These are phyloP conservation scores for Teleogryllus occipitalis DNA, from an alignment of 1,140 invertebrate genomes.

Conservation along the genomic window DNA sequence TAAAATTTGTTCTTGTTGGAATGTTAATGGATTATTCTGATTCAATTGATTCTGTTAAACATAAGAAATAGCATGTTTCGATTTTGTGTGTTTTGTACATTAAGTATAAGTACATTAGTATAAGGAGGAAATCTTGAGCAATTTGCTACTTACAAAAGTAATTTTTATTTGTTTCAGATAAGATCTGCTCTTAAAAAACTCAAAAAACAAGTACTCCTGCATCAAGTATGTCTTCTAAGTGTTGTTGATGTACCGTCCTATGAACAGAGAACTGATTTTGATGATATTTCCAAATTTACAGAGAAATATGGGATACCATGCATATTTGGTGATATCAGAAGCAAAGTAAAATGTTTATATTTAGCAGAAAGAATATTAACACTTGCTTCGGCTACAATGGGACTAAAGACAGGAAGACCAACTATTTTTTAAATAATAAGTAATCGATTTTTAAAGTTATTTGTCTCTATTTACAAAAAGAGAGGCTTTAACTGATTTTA, in stretches of 20 bases:
- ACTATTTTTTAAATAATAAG: not conserved
- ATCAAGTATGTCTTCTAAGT: not conserved
- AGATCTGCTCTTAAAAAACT: too few species aligned
- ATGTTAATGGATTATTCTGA: too few species aligned
- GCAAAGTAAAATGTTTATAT: not conserved
- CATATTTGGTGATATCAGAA: not conserved
- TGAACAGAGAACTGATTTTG: not conserved
- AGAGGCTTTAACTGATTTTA: too few species aligned
- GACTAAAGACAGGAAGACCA: not conserved
- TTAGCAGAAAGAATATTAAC: not conserved
- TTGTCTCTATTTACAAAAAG: too few species aligned
- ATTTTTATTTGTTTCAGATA: too few species aligned
- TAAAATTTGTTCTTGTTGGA: too few species aligned
- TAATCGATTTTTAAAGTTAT: not conserved
- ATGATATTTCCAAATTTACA: not conserved
- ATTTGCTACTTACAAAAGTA: too few species aligned
- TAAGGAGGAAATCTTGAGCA: too few species aligned
- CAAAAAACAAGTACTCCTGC: not conserved
- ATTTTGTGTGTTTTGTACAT: too few species aligned
- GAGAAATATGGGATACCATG: not conserved
- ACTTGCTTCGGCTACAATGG: not conserved
- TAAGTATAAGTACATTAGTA: too few species aligned
- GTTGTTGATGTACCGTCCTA: not conserved
- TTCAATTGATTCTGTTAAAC: too few species aligned
- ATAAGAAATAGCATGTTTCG: too few species aligned